A percentile compares a stretch with the other conserved stretches of the same genome.
Evolutionary conservation across 1,140 invertebrate genomes (phyloP).

Genomic region (Drosophila tsacasi): DNA sequence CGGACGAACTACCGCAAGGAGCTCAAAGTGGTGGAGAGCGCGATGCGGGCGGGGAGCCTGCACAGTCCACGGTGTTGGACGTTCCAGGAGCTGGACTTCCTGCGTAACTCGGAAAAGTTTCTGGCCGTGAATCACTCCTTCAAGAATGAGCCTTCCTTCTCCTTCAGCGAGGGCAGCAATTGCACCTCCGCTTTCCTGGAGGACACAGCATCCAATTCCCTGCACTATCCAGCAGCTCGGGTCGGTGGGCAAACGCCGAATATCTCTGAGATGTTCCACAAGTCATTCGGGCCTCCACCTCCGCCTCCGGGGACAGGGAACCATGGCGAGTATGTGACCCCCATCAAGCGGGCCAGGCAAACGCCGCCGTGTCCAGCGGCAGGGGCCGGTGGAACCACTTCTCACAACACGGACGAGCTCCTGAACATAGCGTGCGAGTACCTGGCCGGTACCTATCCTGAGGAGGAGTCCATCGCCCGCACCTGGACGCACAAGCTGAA

Average conservation of each 20-base stretch:
- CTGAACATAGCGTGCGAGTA: conserved; percentile 82
- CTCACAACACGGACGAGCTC: conserved; percentile 70
- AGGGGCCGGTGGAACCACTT: background rate
- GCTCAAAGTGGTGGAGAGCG: conserved; percentile 76
- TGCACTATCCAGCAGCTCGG: conserved; percentile 46
- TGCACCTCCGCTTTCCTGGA: conserved; percentile 66
- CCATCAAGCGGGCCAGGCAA: conserved; percentile 56
- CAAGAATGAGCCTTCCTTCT: conserved; percentile 64
- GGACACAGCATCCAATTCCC: conserved; percentile 18
- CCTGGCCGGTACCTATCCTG: conserved; percentile 71
- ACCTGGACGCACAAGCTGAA: conserved; percentile 81
- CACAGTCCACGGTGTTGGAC: conserved; percentile 82
- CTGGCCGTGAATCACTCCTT: conserved; percentile 73
- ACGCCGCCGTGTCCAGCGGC: conserved; percentile 43
- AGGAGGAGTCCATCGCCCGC: conserved; percentile 78
- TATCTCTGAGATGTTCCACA: conserved; percentile 81
- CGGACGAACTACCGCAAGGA: conserved; percentile 82
- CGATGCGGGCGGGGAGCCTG: conserved; percentile 61
- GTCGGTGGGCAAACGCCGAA: conserved; percentile 62
- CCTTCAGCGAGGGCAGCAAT: conserved; percentile 71
- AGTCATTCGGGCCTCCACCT: conserved; percentile 70
- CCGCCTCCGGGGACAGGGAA: conserved; percentile 24
- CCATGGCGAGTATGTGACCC: conserved; percentile 36
- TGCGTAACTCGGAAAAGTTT: conserved; percentile 80
- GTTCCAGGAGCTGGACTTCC: conserved; percentile 77